Conservation (phyloP, 1,140 invertebrate genomes). For the Pectinophora gossypiella region DNA sequence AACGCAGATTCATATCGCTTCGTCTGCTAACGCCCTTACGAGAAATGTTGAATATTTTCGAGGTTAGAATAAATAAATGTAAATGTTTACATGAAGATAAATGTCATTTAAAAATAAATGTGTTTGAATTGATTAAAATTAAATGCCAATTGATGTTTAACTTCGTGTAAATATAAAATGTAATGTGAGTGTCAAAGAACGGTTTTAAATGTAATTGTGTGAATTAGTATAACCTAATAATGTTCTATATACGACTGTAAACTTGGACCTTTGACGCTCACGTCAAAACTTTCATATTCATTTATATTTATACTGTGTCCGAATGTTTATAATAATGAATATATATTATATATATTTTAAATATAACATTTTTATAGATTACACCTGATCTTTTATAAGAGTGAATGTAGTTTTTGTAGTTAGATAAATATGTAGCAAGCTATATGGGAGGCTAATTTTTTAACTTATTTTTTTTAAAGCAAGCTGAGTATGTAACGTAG, state of each 20-base stretch:
- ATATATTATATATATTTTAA: conserved; percentile 14
- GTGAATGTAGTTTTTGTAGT: conserved; percentile 9
- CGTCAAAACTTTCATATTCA: background rate
- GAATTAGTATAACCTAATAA: no score
- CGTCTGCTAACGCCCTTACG: no score
- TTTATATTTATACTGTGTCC: background rate
- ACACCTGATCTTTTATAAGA: conserved; percentile 14
- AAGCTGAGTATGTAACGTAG: conserved; percentile 10
- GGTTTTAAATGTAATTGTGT: background rate
- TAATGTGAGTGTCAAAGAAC: background rate
- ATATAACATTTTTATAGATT: conserved; percentile 14
- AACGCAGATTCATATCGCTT: no score
- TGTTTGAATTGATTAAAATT: no score
- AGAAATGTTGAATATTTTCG: no score
- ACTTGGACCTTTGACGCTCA: background rate
- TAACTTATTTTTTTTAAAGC: conserved; percentile 18
- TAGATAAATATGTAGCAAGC: conserved; percentile 8
- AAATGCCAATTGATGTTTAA: no score
- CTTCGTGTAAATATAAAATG: background rate
- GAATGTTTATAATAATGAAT: background rate
- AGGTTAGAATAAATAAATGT: no score
- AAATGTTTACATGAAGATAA: no score
- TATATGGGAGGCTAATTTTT: conserved; percentile 13
- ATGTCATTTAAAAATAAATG: no score
- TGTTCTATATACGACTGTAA: background rate